These are phyloP conservation scores for Calliphora vicina DNA, from an alignment of 1,140 invertebrate species.

Conservation along the genomic window DNA sequence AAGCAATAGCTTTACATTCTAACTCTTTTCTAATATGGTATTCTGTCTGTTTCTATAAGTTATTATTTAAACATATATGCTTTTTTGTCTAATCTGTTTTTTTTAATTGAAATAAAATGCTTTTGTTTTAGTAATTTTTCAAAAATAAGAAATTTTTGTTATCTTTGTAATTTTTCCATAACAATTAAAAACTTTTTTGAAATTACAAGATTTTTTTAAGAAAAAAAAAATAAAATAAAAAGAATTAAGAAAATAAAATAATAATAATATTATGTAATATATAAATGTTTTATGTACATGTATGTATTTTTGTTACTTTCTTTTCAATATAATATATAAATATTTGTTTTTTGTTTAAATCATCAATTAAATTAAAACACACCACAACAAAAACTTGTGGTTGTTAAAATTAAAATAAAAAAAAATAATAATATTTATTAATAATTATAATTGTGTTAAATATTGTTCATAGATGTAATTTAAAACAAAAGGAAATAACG, in stretches of 20 bases:
- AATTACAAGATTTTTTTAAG: conserved; percentile 23
- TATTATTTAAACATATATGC: too few relatives aligned
- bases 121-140: background rate
- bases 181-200: conserved; percentile 8
- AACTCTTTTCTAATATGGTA: too few relatives aligned
- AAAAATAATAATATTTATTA: background rate
- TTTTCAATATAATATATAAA: background rate
- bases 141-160: background rate
- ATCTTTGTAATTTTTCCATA: background rate
- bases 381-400: conserved; percentile 28
- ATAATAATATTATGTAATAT: too few relatives aligned
- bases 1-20: too few relatives aligned
- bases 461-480: background rate
- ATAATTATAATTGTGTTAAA: background rate
- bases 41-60: too few relatives aligned
- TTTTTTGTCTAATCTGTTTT: too few relatives aligned
- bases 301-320: conserved; percentile 38
- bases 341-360: background rate
- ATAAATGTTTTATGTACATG: conserved; percentile 25
- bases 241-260: background rate
- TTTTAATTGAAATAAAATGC: too few relatives aligned
- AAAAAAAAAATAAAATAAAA: conserved; percentile 29
- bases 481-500: background rate
- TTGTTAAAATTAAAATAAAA: background rate
- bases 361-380: conserved; percentile 13